Percentiles rank a stretch among this genome's conserved stretches.
Conservation (phyloP, 2,113 vertebrate genomes). For the Aspiorhynchus laticeps region DNA sequence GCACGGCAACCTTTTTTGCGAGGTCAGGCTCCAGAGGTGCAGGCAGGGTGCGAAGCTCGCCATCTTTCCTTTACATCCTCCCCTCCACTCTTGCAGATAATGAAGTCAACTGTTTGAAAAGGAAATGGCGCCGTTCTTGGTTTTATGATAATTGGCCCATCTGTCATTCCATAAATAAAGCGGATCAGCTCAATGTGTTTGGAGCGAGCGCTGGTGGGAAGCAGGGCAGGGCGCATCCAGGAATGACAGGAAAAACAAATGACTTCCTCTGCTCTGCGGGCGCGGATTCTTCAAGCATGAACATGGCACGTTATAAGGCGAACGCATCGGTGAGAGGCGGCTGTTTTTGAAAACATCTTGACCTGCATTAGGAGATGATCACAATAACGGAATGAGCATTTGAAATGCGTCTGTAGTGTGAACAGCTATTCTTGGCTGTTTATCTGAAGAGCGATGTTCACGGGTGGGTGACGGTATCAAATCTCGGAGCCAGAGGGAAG, state of each 20-base stretch:
- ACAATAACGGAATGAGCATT: conserved; percentile 12
- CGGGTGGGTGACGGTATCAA: conserved; percentile 45
- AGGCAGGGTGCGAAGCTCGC: conserved; percentile 52
- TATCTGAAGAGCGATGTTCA: conserved; percentile 12
- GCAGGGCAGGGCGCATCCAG: conserved; percentile 38
- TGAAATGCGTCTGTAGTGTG: not conserved
- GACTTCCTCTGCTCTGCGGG: not conserved
- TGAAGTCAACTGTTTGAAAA: conserved; percentile 60
- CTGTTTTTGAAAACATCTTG: conserved; percentile 1
- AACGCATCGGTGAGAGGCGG: not conserved
- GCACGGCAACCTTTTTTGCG: conserved; percentile 61
- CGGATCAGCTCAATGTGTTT: conserved; percentile 40
- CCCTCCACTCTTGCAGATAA: conserved; percentile 53
- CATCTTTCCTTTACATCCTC: conserved; percentile 30
- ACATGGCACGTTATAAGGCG: not conserved
- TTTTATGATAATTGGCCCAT: conserved; percentile 66
- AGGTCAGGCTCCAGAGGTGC: conserved; percentile 64
- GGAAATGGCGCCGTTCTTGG: conserved; percentile 49
- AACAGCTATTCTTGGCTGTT: conserved; percentile 18
- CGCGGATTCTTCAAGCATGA: not conserved
- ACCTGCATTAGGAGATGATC: conserved; percentile 15
- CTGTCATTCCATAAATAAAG: conserved; percentile 60
- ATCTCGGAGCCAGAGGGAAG: conserved; percentile 57
- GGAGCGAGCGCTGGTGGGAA: conserved; percentile 23
- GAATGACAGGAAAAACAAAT: conserved; percentile 41